Percentiles rank a stretch among this genome's conserved stretches.
Evolutionary conservation across 2,888 invertebrate species (phyloP).

Genomic region (Dynastes tityus): DNA sequence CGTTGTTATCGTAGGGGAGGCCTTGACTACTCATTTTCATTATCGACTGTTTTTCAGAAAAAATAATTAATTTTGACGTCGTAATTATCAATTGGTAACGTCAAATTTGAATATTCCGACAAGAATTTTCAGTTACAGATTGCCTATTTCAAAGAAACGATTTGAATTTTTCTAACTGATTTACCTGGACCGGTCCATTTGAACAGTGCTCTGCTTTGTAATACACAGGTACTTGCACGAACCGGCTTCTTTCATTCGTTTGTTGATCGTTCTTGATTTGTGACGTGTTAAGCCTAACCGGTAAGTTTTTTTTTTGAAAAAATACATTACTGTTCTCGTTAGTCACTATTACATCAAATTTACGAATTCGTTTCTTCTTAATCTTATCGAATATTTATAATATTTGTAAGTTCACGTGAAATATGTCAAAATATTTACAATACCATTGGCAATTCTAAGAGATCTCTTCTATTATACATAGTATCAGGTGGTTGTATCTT

Average conservation of each 20-base stretch:
- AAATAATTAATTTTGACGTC: conserved; percentile 53
- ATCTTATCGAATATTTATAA: conserved; percentile 35
- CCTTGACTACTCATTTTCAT: conserved; percentile 51
- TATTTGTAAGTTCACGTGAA: conserved; percentile 14
- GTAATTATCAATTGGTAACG: conserved; percentile 45
- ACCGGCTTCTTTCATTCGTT: conserved; percentile 68
- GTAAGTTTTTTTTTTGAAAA: conserved; percentile 61
- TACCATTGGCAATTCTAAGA: not conserved
- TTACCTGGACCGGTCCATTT: conserved; percentile 61
- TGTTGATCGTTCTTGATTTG: conserved; percentile 59
- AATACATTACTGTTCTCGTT: conserved; percentile 18
- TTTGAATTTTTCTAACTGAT: conserved; percentile 61
- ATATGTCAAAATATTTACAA: conserved; percentile 14
- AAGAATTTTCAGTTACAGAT: conserved; percentile 30
- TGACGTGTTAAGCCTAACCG: conserved; percentile 67
- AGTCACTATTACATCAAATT: conserved; percentile 11
- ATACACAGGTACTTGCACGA: conserved; percentile 54
- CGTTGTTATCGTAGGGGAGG: conserved; percentile 62
- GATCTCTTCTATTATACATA: not conserved
- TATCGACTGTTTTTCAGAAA: conserved; percentile 49
- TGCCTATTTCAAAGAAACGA: conserved; percentile 52
- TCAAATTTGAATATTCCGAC: conserved; percentile 53
- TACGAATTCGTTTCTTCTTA: not conserved
- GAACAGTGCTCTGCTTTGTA: conserved; percentile 63
- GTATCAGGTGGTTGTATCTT: conserved; percentile 38